These are phyloP conservation scores for Philereme transversata DNA, from an alignment of 2,888 invertebrate species.

Conservation along the genomic window DNA sequence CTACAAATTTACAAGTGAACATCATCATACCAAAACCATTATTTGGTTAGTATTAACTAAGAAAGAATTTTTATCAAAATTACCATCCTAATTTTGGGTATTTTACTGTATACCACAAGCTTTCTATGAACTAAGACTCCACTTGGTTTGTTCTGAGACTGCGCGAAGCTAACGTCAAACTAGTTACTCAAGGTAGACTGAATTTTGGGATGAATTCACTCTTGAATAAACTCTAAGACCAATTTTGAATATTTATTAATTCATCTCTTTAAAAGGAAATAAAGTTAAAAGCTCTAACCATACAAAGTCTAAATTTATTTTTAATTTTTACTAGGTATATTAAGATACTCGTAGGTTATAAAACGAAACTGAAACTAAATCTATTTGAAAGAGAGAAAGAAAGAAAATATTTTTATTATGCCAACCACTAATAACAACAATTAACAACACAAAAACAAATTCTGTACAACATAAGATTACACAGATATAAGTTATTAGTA, in stretches of 20 bases:
- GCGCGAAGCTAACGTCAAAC: constrained; percentile 14
- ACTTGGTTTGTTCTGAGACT: constrained; percentile 18
- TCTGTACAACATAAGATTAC: no score
- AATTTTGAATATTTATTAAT: background rate
- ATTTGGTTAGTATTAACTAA: background rate
- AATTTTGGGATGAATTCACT: constrained; percentile 13
- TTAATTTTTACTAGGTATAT: no score
- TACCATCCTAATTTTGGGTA: background rate
- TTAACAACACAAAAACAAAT: no score
- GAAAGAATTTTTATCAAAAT: background rate
- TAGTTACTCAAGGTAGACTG: background rate
- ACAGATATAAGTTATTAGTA: no score
- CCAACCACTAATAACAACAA: no score
- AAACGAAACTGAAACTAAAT: no score
- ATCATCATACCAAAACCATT: background rate
- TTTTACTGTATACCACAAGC: background rate
- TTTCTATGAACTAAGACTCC: constrained; percentile 3
- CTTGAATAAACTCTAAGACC: background rate
- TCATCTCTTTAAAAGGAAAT: no score
- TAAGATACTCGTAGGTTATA: no score
- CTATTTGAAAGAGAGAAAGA: no score
- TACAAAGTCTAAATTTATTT: no score
- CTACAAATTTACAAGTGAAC: background rate
- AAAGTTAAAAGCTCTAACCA: no score
- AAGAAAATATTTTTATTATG: no score